Base-by-base conservation (phyloP, 2,113 vertebrate species). In the Ptilorrhoa leucosticta region DNA sequence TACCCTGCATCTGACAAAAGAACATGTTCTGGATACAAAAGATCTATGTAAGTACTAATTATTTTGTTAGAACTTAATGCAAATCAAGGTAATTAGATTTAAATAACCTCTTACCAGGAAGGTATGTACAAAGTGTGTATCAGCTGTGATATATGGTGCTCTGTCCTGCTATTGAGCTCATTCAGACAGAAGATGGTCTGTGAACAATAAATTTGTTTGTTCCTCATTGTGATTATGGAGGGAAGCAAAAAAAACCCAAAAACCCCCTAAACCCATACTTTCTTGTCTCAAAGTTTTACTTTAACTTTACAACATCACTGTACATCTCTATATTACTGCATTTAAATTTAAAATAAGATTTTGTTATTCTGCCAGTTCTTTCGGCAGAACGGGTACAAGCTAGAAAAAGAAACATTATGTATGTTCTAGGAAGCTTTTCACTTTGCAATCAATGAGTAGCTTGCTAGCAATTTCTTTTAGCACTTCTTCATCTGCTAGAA, bases 61-160 rank as follows among this genome's bases (percentile, higher is more conserved):
- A 80, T 91, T 90, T 90, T 63, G 53, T 91, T 88, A 91, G 63
- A 57, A 65, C 45, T 58, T 68, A 69, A 68, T 82, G 48, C n/a
- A 82, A 81, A 51, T 75, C 47, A 61, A 89, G 53, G 28, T 91
- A 96, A 91, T 87, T 57, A 42, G 26, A 65, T 93, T 91, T 64
- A 93, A 92, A 76, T 89, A 82, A 69, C 51, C 44, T 73, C 50
- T 83, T 85, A 50, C 21, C 8, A 30, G 45, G 23, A 77, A 61
- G 57, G 24, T 48, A 24, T 19, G 7, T 75, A 40, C 21, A 73
- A 21, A n/a, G 44, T 50, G 27, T 37, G 4, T 18, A 18, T 18
- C 10, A 69, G 3, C 45, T 72, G n/a, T 92, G 37, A 22, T 71
- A 30, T 4, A 33, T 69, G 22, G 1, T 18, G 4, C 19, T 83